phyloP scores from a whole-genome alignment of 2,797 vertebrate genomes.

The Ctenopoma multispine region DNA sequence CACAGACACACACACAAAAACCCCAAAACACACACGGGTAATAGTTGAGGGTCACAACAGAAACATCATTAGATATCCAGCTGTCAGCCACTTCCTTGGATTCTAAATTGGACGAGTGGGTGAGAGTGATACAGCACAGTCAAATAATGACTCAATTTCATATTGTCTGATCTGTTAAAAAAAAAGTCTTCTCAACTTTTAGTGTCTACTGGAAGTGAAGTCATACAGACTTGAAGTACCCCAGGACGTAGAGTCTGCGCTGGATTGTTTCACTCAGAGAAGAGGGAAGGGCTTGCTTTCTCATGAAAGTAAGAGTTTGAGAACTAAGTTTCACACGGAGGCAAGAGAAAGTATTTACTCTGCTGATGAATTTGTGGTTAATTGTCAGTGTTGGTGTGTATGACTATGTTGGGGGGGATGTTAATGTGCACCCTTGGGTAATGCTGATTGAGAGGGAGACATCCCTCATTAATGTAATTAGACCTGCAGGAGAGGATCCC shows the following conservation, averaged over 20 bases:
- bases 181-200: constrained; percentile 62
- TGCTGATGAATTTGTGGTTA: constrained; percentile 76
- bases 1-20: constrained; percentile 50
- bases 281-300: constrained; percentile 28
- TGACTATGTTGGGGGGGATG: constrained; percentile 74
- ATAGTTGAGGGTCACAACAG: constrained; percentile 77
- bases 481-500: constrained; percentile 79
- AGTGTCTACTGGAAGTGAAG: constrained; percentile 64
- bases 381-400: constrained; percentile 73
- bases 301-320: constrained; percentile 59
- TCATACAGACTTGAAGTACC: constrained; percentile 53
- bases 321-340: constrained; percentile 52
- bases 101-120: constrained; percentile 79
- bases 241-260: constrained; percentile 35
- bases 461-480: constrained; percentile 83
- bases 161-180: constrained; percentile 68
- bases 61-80: constrained; percentile 80
- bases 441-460: constrained; percentile 70
- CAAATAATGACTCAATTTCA: constrained; percentile 74
- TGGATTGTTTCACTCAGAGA: constrained; percentile 43
- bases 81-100: constrained; percentile 74
- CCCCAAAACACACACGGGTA: constrained; percentile 53
- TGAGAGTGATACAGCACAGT: constrained; percentile 65
- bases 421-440: constrained; percentile 80
- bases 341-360: constrained; percentile 66